A percentile compares a stretch with the other conserved stretches of the same genome.
phyloP scores from a whole-genome alignment of 2,888 invertebrate species.

The Flabesymbios commensalis region DNA sequence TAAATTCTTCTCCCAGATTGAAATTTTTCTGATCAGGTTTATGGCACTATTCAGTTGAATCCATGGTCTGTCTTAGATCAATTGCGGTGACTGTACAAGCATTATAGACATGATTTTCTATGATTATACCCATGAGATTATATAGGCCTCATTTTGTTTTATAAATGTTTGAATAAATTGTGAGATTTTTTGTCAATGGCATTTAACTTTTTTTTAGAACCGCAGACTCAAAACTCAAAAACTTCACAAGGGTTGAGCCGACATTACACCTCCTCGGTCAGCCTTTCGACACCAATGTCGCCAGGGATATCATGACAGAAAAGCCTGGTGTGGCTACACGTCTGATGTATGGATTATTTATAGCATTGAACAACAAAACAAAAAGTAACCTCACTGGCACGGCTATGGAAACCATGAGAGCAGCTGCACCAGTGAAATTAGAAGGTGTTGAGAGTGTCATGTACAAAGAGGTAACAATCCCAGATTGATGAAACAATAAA shows the following conservation, averaged over 20 bases:
- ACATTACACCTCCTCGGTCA: constrained; percentile 56
- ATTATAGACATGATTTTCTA: too few species aligned
- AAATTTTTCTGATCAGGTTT: too few species aligned
- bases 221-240: constrained; percentile 59
- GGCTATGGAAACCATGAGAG: constrained; percentile 61
- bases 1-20: too few species aligned
- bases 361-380: constrained; percentile 59
- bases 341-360: constrained; percentile 60
- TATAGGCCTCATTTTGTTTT: too few species aligned
- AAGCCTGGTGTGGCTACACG: constrained; percentile 56
- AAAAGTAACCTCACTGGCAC: constrained; percentile 59
- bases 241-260: constrained; percentile 60
- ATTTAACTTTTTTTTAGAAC: constrained; percentile 51
- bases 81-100: too few species aligned
- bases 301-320: constrained; percentile 61
- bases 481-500: background rate
- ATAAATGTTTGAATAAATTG: too few species aligned
- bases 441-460: constrained; percentile 55
- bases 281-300: constrained; percentile 60
- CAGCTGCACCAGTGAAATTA: constrained; percentile 59
- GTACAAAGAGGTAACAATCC: constrained; percentile 56
- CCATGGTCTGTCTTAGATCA: too few species aligned
- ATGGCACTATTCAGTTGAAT: too few species aligned
- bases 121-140: too few species aligned
- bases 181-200: too few species aligned